A percentile compares a stretch with the other conserved stretches of the same genome.
Conservation (phyloP, 2,797 vertebrate genomes). For the Manis pentadactyla region DNA sequence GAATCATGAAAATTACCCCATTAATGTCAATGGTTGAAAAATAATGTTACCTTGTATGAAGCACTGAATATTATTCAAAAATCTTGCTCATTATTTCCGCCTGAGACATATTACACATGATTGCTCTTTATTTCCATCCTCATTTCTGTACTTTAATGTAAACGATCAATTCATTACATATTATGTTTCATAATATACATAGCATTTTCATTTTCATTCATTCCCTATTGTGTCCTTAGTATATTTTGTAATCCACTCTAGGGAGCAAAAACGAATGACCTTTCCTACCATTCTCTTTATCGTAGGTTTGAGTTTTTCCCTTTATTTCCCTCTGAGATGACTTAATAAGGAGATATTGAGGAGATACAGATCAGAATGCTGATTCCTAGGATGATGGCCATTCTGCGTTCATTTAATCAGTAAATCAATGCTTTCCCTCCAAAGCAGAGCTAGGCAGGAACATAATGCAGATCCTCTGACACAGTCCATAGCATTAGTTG, state of each 20-base stretch:
- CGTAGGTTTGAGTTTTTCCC: not conserved
- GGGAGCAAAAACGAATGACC: not conserved
- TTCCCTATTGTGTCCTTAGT: not conserved
- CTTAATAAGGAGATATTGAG: not conserved
- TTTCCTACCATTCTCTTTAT: not conserved
- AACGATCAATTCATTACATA: slow-evolving; percentile 23
- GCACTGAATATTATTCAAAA: not conserved
- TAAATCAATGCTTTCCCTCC: slow-evolving; percentile 4
- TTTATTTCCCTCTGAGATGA: not conserved
- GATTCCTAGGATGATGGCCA: not conserved
- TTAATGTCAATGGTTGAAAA: slow-evolving; percentile 33
- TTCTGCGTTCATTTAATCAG: not conserved
- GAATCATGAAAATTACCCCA: not conserved
- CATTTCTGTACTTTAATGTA: slow-evolving; percentile 10
- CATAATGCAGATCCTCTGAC: not conserved
- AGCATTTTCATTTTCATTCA: not conserved
- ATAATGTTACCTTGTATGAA: not conserved
- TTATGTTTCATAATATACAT: slow-evolving; percentile 16
- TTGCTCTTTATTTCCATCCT: not conserved
- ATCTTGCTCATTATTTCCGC: not conserved
- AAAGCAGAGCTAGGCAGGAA: not conserved
- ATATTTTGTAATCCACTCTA: not conserved
- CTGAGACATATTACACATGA: not conserved
- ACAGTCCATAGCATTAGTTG: not conserved
- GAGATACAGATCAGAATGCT: not conserved